Evolutionary conservation across 2,797 vertebrate genomes (phyloP).

Genomic region (Lemur catta): DNA sequence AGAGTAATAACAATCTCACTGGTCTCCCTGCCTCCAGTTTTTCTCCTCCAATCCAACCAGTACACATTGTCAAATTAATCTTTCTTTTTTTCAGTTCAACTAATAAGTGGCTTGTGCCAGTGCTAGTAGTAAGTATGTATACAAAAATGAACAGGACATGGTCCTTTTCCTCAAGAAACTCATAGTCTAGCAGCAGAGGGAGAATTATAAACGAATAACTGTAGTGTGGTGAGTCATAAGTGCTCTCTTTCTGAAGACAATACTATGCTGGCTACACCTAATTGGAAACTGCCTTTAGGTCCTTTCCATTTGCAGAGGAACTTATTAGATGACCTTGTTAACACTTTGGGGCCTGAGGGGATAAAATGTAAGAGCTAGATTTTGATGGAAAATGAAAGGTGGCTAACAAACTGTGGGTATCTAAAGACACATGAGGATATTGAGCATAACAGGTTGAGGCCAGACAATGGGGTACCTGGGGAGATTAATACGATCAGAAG

Average conservation of each 20-base stretch:
- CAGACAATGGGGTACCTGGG: background rate
- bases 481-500: background rate
- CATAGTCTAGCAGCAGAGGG: background rate
- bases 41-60: background rate
- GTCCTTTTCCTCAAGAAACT: background rate
- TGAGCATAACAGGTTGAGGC: background rate
- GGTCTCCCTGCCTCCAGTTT: background rate
- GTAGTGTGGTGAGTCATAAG: background rate
- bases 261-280: background rate
- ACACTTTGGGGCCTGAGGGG: background rate
- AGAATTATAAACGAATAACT: background rate
- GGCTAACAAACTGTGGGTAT: background rate
- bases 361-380: background rate
- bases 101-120: background rate
- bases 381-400: constrained; percentile 1
- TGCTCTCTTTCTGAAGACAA: background rate
- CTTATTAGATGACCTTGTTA: background rate
- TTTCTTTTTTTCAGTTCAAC: background rate
- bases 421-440: background rate
- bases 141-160: background rate
- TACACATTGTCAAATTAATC: background rate
- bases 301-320: background rate
- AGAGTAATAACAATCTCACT: background rate
- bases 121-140: background rate
- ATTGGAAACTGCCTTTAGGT: background rate